Evolutionary conservation across 2,888 invertebrate genomes (phyloP).

Genomic region (Dastarcus helophoroides): DNA sequence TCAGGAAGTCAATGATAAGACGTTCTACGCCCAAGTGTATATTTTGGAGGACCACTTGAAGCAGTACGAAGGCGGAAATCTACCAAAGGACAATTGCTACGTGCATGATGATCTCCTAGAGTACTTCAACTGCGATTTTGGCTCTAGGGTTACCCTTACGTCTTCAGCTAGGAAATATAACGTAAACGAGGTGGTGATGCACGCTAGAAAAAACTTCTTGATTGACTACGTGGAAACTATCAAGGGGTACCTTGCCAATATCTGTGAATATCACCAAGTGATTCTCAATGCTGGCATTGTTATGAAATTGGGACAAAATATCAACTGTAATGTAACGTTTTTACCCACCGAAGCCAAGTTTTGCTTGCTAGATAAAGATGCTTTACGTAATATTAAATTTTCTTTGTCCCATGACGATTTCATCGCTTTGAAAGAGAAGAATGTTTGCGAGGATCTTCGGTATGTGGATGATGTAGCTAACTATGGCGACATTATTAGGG

Average conservation of each 20-base stretch:
- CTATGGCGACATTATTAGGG: conserved; percentile 42
- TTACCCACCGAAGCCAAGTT: conserved; percentile 40
- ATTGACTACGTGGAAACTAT: conserved; percentile 37
- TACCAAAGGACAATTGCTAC: conserved; percentile 29
- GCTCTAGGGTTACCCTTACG: conserved; percentile 45
- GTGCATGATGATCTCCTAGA: conserved; percentile 44
- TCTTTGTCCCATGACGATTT: no score
- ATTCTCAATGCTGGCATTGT: conserved; percentile 43
- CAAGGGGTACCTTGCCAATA: conserved; percentile 42
- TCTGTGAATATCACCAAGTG: conserved; percentile 40
- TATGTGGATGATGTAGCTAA: no score
- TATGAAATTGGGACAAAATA: conserved; percentile 35
- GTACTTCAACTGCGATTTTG: conserved; percentile 44
- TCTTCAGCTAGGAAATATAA: conserved; percentile 29
- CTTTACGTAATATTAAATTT: conserved; percentile 42
- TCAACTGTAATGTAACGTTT: conserved; percentile 25
- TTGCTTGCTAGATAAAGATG: conserved; percentile 42
- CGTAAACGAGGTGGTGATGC: conserved; percentile 40
- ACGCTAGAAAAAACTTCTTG: conserved; percentile 23
- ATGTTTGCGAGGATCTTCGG: no score
- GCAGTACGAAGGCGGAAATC: conserved; percentile 7
- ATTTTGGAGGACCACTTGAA: conserved; percentile 27
- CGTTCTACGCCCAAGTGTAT: conserved; percentile 25
- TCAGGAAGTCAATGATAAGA: conserved; percentile 15
- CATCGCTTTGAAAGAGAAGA: no score